Conservation (phyloP, 2,113 vertebrate species). For the Clupea harengus region DNA sequence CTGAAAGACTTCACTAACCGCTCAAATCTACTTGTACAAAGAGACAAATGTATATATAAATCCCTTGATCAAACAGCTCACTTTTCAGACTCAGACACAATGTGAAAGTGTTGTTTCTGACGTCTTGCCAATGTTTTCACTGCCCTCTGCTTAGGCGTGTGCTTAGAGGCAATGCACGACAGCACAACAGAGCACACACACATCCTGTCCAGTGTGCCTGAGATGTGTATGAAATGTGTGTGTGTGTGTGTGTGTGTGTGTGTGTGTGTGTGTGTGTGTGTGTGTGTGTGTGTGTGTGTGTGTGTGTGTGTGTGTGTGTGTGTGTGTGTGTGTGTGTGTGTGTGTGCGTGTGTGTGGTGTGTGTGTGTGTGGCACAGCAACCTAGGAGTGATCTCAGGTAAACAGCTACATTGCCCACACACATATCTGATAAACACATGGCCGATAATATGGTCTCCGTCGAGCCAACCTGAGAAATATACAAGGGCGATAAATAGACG, state of each 20-base stretch:
- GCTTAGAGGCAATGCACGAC: background rate
- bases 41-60: background rate
- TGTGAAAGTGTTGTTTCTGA: background rate
- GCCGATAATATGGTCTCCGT: conserved; percentile 49
- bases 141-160: background rate
- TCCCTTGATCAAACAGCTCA: background rate
- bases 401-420: conserved; percentile 42
- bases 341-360: background rate
- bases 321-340: background rate
- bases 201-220: background rate
- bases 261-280: conserved; percentile 7
- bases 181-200: background rate
- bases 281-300: background rate
- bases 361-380: background rate
- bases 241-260: background rate
- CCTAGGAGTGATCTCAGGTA: conserved; percentile 40
- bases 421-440: conserved; percentile 52
- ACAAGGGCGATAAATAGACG: conserved; percentile 51
- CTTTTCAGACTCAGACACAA: conserved; percentile 6
- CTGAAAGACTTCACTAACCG: background rate
- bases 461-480: conserved; percentile 43
- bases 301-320: background rate
- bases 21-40: background rate
- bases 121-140: background rate
- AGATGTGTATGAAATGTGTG: background rate